A percentile compares a stretch with the other conserved stretches of the same genome.
Conservation (phyloP, 2,888 invertebrate species). For the Nysson spinosus region DNA sequence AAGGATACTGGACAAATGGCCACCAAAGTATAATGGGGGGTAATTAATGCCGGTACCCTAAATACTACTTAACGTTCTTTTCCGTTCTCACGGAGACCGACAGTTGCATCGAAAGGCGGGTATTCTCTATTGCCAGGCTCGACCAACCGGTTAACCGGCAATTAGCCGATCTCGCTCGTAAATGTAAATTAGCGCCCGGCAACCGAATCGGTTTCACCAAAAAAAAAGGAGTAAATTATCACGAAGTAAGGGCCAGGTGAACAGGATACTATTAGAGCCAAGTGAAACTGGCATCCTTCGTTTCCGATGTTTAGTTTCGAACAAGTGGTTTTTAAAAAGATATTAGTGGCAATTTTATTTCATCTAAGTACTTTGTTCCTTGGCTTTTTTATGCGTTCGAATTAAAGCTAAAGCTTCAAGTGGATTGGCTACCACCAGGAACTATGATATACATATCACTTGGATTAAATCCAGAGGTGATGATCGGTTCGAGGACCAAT, state of each 20-base stretch:
- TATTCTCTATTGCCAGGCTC: constrained; percentile 67
- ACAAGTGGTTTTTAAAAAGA: too few relatives aligned
- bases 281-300: too few relatives aligned
- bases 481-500: too few relatives aligned
- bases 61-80: constrained; percentile 26
- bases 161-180: constrained; percentile 76
- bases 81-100: constrained; percentile 58
- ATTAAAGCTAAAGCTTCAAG: too few relatives aligned
- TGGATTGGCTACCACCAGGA: too few relatives aligned
- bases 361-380: too few relatives aligned
- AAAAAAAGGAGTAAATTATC: constrained; percentile 74
- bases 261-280: too few relatives aligned
- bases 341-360: too few relatives aligned
- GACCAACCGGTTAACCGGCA: constrained; percentile 77
- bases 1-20: background rate
- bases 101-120: constrained; percentile 57
- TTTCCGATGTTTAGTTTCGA: too few relatives aligned
- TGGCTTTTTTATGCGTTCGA: too few relatives aligned
- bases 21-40: constrained; percentile 44
- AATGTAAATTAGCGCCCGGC: constrained; percentile 74
- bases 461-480: too few relatives aligned
- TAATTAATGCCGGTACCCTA: constrained; percentile 41
- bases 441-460: too few relatives aligned
- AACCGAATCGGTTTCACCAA: constrained; percentile 69
- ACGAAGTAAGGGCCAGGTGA: constrained; percentile 67